Conservation (phyloP, 2,797 vertebrate species). For the Paedocypris micromegethes region DNA sequence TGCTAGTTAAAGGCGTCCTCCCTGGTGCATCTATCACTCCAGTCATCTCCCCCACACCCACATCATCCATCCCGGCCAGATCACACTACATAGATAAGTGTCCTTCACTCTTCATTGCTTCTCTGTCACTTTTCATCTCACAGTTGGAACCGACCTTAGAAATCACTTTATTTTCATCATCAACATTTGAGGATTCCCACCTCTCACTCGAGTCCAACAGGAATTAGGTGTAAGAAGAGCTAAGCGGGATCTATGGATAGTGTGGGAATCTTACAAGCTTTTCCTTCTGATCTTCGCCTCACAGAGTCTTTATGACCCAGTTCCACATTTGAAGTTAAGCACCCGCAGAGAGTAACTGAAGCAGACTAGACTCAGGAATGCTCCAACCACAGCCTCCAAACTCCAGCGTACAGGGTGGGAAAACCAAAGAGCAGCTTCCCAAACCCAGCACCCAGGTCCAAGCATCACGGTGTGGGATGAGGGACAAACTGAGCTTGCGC, state of each 20-base stretch:
- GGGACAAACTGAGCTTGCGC: slow-evolving; percentile 37
- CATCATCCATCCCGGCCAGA: slow-evolving; percentile 6
- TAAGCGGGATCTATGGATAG: slow-evolving; percentile 19
- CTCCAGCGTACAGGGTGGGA: slow-evolving; percentile 23
- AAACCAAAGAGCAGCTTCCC: slow-evolving; percentile 29
- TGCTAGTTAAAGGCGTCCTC: slow-evolving; percentile 51
- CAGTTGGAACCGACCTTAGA: neutral
- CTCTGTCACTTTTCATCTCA: slow-evolving; percentile 25
- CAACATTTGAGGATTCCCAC: slow-evolving; percentile 36
- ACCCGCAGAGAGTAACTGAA: slow-evolving; percentile 39
- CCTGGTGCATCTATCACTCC: slow-evolving; percentile 4
- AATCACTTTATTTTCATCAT: slow-evolving; percentile 23
- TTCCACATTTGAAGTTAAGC: slow-evolving; percentile 39
- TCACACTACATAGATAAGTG: slow-evolving; percentile 36
- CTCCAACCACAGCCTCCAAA: slow-evolving; percentile 33
- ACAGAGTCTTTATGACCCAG: slow-evolving; percentile 38
- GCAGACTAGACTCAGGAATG: slow-evolving; percentile 31
- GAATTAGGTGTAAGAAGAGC: slow-evolving; percentile 24
- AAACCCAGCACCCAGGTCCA: slow-evolving; percentile 16
- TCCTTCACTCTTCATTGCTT: slow-evolving; percentile 48
- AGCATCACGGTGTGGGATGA: slow-evolving; percentile 5
- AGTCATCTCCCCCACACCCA: slow-evolving; percentile 9
- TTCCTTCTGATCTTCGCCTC: slow-evolving; percentile 18
- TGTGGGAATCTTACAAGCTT: slow-evolving; percentile 16
- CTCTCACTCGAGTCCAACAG: slow-evolving; percentile 5